phyloP scores from a whole-genome alignment of 53 echinoderm and acorn worm genomes.

The Stichopus horrens region DNA sequence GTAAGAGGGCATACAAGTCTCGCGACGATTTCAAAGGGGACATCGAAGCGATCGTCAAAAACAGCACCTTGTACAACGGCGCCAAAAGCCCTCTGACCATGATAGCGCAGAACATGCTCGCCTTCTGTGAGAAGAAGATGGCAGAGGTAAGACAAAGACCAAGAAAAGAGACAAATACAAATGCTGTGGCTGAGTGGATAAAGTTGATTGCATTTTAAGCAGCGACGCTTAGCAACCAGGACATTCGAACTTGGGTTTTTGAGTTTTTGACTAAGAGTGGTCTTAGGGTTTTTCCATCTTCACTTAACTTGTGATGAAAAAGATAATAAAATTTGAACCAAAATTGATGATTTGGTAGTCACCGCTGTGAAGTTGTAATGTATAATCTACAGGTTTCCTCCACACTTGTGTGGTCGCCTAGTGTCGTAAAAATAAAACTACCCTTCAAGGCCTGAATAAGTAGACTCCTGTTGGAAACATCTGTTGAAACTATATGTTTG shows the following conservation, averaged over 20 bases:
- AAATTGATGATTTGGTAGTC: too few relatives aligned
- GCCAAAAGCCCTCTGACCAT: conserved; percentile 93
- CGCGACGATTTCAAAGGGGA: conserved; percentile 77
- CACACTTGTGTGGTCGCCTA: too few relatives aligned
- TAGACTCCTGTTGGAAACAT: too few relatives aligned
- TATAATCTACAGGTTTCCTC: too few relatives aligned
- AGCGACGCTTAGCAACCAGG: neutral
- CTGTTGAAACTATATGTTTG: too few relatives aligned
- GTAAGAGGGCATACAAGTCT: conserved; percentile 73
- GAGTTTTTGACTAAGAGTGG: neutral
- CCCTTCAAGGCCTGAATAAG: too few relatives aligned
- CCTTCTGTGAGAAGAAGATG: conserved; percentile 73
- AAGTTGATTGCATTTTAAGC: neutral
- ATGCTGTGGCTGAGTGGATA: neutral
- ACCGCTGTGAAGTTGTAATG: too few relatives aligned
- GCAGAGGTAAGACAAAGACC: conserved; percentile 63
- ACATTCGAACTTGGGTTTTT: neutral
- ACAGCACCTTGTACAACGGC: conserved; percentile 89
- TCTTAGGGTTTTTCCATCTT: too few relatives aligned
- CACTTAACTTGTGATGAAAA: too few relatives aligned
- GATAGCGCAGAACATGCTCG: conserved; percentile 83
- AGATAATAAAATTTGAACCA: too few relatives aligned
- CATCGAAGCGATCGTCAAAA: conserved; percentile 78
- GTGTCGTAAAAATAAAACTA: too few relatives aligned
- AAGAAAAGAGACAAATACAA: neutral